phyloP scores from a whole-genome alignment of 2,797 vertebrate genomes.

The Erithacus rubecula region DNA sequence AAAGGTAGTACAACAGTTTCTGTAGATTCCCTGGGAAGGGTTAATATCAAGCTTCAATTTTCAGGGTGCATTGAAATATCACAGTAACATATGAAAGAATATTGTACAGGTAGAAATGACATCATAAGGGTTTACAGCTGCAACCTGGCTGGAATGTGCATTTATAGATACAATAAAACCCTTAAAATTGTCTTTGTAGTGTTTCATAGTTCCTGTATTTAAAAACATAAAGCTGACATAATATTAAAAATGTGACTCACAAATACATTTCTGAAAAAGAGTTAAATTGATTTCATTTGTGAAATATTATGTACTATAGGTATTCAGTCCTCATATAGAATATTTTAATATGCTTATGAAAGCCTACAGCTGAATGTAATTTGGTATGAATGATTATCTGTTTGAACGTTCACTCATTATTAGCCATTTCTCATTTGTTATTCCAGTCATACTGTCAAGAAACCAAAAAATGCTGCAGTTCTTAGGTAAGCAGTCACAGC shows the following conservation, averaged over 20 bases:
- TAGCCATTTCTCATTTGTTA: neutral
- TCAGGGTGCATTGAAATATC: neutral
- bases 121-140: neutral
- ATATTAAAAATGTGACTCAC: neutral
- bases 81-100: neutral
- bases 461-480: neutral
- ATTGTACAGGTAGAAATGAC: neutral
- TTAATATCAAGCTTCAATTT: neutral
- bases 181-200: neutral
- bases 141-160: neutral
- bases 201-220: neutral
- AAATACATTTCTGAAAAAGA: neutral
- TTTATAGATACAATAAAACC: neutral
- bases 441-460: neutral
- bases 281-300: neutral
- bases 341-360: neutral
- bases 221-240: neutral
- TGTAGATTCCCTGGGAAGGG: neutral
- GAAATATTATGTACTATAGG: neutral
- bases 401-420: constrained; percentile 14
- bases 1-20: neutral
- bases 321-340: neutral
- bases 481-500: neutral
- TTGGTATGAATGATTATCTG: neutral
- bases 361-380: constrained; percentile 17